phyloP scores from a whole-genome alignment of 2,888 invertebrate species.

The Aphrophora alni region DNA sequence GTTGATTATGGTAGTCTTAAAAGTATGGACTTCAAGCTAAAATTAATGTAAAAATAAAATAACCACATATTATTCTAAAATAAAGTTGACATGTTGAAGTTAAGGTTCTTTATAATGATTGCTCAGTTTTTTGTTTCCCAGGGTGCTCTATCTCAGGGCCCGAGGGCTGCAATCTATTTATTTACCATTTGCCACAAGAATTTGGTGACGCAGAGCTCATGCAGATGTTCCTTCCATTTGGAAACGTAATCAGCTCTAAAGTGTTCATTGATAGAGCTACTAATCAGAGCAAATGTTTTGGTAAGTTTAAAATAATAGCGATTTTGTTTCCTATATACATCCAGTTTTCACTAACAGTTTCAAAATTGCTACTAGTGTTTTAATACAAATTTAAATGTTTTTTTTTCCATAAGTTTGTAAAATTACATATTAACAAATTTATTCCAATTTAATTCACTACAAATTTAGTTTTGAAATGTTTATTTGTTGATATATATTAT shows the following conservation, averaged over 20 bases:
- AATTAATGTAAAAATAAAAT: too few relatives aligned
- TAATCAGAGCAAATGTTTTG: slow-evolving; percentile 99
- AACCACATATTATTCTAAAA: neutral
- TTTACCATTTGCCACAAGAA: slow-evolving; percentile 99
- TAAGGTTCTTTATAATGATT: slow-evolving; percentile 39
- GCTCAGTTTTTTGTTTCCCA: slow-evolving; percentile 57
- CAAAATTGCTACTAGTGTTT: too few relatives aligned
- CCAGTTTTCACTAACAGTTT: neutral
- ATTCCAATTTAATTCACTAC: neutral
- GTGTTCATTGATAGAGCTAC: slow-evolving; percentile 99
- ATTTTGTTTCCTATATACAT: neutral
- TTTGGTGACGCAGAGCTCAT: slow-evolving; percentile 99
- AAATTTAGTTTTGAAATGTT: too few relatives aligned
- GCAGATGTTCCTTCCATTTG: slow-evolving; percentile 99
- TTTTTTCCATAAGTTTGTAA: too few relatives aligned
- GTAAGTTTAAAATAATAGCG: slow-evolving; percentile 67
- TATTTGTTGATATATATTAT: neutral
- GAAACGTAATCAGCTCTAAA: slow-evolving; percentile 99
- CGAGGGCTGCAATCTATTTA: slow-evolving; percentile 99
- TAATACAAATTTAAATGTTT: too few relatives aligned
- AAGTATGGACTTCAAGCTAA: too few relatives aligned
- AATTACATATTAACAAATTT: too few relatives aligned
- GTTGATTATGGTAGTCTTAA: too few relatives aligned
- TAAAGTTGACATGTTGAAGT: neutral
- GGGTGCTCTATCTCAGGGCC: slow-evolving; percentile 97